Evolutionary conservation across 1,140 invertebrate genomes (phyloP).

Genomic region (Aphaenogaster rudis): DNA sequence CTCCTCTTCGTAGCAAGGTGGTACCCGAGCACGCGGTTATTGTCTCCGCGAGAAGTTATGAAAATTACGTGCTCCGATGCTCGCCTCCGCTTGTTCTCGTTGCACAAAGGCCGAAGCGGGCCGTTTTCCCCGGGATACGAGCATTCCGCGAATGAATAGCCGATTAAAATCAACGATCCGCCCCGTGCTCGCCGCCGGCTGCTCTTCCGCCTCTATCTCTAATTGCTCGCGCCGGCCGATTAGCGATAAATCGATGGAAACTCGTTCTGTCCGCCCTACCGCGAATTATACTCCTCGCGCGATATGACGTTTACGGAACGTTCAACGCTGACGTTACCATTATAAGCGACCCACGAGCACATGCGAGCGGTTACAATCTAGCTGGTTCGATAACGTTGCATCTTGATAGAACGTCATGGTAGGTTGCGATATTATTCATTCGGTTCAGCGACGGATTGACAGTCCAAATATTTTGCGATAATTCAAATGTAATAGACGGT

Average conservation of each 20-base stretch:
- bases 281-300: constrained; percentile 21
- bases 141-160: constrained; percentile 41
- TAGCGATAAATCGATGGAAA: constrained; percentile 57
- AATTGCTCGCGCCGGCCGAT: constrained; percentile 42
- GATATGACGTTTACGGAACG: constrained; percentile 34
- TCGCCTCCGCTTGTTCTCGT: constrained; percentile 35
- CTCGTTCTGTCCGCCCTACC: constrained; percentile 32
- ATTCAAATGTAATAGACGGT: not conserved
- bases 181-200: constrained; percentile 38
- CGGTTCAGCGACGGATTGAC: not conserved
- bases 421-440: constrained; percentile 16
- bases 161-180: constrained; percentile 71
- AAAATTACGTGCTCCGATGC: constrained; percentile 80
- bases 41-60: constrained; percentile 81
- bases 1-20: constrained; percentile 2
- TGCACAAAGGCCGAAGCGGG: constrained; percentile 52
- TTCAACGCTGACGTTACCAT: constrained; percentile 12
- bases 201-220: constrained; percentile 33
- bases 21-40: constrained; percentile 72
- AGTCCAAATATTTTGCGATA: not conserved
- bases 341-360: not conserved
- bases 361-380: not conserved
- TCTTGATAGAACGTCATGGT: not conserved
- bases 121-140: constrained; percentile 45
- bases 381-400: not conserved